A percentile compares a stretch with the other conserved stretches of the same genome.
Conservation (phyloP, 2,888 invertebrate genomes). For the Pherbina coryleti region DNA sequence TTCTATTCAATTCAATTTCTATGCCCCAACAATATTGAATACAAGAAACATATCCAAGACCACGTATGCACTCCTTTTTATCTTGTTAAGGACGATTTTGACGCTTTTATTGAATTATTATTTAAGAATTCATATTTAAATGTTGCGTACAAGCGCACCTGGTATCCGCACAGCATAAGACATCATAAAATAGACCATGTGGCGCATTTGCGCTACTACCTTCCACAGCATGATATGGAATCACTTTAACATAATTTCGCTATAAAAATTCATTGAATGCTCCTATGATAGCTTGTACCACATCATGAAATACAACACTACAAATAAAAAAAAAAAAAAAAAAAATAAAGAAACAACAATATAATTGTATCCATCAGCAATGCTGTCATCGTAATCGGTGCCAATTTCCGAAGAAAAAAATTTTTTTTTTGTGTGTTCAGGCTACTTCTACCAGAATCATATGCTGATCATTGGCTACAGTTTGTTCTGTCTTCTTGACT, state of each 20-base stretch:
- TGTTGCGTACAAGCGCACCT: background rate
- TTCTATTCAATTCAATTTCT: too few species aligned
- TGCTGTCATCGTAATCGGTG: background rate
- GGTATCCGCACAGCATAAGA: background rate
- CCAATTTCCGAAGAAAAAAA: background rate
- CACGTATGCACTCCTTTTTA: background rate
- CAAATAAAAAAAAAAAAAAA: background rate
- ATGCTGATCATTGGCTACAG: background rate
- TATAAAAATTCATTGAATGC: conserved; percentile 55
- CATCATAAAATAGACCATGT: background rate
- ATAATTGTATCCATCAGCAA: background rate
- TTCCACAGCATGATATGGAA: background rate
- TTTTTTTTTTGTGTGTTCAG: too few species aligned
- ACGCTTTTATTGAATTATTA: background rate
- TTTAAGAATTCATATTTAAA: conserved; percentile 1
- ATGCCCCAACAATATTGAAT: too few species aligned
- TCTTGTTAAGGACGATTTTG: background rate
- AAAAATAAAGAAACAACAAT: background rate
- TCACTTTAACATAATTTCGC: conserved; percentile 51
- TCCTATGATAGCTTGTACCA: conserved; percentile 46
- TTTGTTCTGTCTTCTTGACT: background rate
- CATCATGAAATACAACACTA: background rate
- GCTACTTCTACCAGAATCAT: background rate
- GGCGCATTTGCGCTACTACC: background rate
- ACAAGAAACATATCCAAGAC: background rate